Percentiles rank a stretch among this genome's conserved stretches.
phyloP scores from a whole-genome alignment of 2,797 vertebrate genomes.

The Spinibarbus caldwelli region DNA sequence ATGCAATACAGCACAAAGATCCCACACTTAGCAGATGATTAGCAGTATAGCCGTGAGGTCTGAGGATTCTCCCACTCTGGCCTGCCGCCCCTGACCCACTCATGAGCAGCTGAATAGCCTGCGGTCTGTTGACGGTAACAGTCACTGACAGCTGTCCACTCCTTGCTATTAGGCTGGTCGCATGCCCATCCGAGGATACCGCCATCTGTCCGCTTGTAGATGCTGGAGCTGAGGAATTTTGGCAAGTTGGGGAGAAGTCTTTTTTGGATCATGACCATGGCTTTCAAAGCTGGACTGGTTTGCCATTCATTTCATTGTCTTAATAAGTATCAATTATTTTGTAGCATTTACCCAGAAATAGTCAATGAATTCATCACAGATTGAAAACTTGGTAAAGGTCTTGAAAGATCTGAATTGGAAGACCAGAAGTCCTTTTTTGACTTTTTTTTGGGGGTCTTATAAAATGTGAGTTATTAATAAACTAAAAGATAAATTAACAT shows the following conservation, averaged over 20 bases:
- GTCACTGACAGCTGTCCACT: constrained; percentile 57
- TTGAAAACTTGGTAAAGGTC: not conserved
- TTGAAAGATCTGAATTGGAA: not conserved
- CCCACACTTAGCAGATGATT: constrained; percentile 20
- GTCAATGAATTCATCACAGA: not conserved
- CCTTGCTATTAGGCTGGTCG: constrained; percentile 53
- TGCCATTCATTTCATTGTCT: not conserved
- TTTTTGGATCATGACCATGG: not conserved
- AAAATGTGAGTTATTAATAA: no score
- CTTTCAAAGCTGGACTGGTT: constrained; percentile 3
- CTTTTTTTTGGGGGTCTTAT: not conserved
- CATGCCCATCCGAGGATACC: constrained; percentile 44
- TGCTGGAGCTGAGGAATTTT: constrained; percentile 31
- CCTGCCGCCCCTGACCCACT: not conserved
- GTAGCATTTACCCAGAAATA: no score
- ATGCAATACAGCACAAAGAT: not conserved
- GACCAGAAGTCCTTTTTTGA: not conserved
- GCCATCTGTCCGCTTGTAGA: constrained; percentile 56
- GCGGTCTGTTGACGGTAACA: constrained; percentile 54
- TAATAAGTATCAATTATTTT: not conserved
- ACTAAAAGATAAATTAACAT: no score
- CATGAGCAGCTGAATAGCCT: constrained; percentile 55
- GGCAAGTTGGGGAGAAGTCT: not conserved
- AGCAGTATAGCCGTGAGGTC: constrained; percentile 1
- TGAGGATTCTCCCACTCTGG: constrained; percentile 30